Percentiles rank a stretch among this genome's conserved stretches.
phyloP scores from a whole-genome alignment of 2,888 invertebrate genomes.

The Myathropa florea region DNA sequence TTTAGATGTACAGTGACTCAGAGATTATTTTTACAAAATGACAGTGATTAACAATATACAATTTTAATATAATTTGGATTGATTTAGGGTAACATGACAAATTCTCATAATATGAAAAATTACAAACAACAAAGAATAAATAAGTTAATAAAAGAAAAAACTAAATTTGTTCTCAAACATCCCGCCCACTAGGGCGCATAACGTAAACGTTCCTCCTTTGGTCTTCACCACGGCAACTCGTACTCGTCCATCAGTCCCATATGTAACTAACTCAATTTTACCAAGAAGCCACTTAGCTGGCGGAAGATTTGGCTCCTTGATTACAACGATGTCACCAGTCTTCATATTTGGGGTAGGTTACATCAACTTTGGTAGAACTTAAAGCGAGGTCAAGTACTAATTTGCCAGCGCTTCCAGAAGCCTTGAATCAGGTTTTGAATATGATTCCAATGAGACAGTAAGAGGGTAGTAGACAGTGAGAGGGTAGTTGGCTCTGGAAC shows the following conservation, averaged over 20 bases:
- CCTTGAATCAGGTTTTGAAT: background rate
- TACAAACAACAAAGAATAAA: no score
- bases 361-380: background rate
- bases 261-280: background rate
- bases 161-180: no score
- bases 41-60: no score
- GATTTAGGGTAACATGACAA: no score
- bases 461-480: background rate
- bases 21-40: no score
- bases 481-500: constrained; percentile 29
- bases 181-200: background rate
- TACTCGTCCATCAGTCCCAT: background rate
- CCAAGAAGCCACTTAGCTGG: constrained; percentile 27
- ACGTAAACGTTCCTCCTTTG: background rate
- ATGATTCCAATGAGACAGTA: constrained; percentile 32
- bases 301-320: constrained; percentile 11
- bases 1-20: no score
- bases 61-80: no score
- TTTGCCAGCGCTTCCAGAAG: background rate
- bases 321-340: constrained; percentile 4
- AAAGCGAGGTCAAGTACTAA: background rate
- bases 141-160: no score
- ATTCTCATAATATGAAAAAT: no score
- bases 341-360: background rate
- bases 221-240: background rate